Conservation (phyloP, 2,888 invertebrate genomes). For the Luffia ferchaultella region DNA sequence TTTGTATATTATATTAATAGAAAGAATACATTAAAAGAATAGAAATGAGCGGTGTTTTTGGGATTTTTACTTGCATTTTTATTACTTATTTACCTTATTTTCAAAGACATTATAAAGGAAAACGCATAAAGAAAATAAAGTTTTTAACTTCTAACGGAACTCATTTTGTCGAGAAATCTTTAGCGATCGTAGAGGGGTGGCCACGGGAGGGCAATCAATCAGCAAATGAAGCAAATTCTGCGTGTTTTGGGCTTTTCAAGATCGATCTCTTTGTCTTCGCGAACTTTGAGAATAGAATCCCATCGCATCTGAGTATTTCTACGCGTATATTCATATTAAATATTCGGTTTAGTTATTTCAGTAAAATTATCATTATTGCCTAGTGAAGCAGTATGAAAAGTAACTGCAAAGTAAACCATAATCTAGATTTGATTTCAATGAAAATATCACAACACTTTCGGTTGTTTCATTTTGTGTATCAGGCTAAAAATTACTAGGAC, state of each 20-base stretch:
- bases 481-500: no score
- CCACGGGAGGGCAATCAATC: slow-evolving; percentile 24
- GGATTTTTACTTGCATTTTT: no score
- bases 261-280: slow-evolving; percentile 29
- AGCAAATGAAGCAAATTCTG: slow-evolving; percentile 25
- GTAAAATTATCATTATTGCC: no score
- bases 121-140: slow-evolving; percentile 1
- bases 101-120: no score
- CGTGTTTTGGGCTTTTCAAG: slow-evolving; percentile 26
- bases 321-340: background rate
- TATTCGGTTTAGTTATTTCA: no score
- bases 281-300: slow-evolving; percentile 19
- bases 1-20: no score
- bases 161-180: slow-evolving; percentile 22
- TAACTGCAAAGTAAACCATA: no score
- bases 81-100: no score
- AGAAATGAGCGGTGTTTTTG: no score
- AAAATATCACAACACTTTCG: background rate
- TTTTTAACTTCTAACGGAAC: slow-evolving; percentile 16
- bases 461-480: background rate
- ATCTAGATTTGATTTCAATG: no score
- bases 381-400: no score
- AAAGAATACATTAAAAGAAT: no score
- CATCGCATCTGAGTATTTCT: background rate
- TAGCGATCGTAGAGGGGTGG: slow-evolving; percentile 13